These are phyloP conservation scores for Artemisiospiza belli DNA, from an alignment of 2,113 vertebrate genomes.

Conservation along the genomic window DNA sequence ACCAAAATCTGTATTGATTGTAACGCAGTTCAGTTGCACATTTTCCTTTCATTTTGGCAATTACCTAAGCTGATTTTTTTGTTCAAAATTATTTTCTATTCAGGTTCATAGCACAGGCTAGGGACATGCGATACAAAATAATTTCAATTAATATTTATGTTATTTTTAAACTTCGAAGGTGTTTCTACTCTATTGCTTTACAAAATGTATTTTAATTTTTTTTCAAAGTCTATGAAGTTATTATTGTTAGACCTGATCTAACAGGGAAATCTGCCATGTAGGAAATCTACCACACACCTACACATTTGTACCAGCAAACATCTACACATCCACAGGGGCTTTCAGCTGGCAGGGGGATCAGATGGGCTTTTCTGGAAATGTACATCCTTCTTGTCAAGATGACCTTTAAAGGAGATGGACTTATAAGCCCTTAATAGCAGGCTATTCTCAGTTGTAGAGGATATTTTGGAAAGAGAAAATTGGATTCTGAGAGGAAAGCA, in stretches of 20 bases:
- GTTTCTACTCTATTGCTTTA: not conserved
- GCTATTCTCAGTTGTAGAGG: not conserved
- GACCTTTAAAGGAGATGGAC: not conserved
- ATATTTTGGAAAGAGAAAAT: not conserved
- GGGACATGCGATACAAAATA: accelerated
- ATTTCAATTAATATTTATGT: not conserved
- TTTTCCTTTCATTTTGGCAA: not conserved
- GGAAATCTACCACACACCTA: not conserved
- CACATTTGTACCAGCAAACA: not conserved
- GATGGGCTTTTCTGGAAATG: not conserved
- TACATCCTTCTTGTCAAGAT: not conserved
- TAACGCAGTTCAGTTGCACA: not conserved
- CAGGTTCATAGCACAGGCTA: not conserved
- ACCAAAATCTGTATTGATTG: not conserved
- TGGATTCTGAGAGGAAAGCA: not conserved
- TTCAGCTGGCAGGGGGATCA: not conserved
- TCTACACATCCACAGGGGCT: not conserved
- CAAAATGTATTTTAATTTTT: not conserved
- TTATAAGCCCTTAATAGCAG: not conserved
- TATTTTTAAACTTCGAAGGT: not conserved
- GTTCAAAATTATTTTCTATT: not conserved
- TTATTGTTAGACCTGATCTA: not conserved
- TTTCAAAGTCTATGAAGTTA: not conserved
- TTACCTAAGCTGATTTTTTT: not conserved
- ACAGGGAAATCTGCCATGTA: not conserved